Evolutionary conservation across 2,888 invertebrate species (phyloP).

Genomic region (Zelleria hepariella): DNA sequence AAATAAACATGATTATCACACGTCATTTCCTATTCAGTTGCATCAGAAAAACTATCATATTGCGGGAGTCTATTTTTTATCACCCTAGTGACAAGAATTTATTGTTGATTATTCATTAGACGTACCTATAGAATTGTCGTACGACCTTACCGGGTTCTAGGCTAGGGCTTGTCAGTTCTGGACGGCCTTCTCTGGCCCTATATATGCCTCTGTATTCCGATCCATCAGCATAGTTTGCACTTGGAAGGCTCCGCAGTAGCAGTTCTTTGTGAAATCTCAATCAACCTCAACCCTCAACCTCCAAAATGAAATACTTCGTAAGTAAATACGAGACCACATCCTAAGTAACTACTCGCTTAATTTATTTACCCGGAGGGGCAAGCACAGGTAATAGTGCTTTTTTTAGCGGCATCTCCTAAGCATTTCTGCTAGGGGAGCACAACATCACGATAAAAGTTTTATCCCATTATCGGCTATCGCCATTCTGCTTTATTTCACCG

Average conservation of each 20-base stretch:
- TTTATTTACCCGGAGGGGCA: too few relatives aligned
- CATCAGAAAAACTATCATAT: background rate
- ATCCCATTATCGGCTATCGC: too few relatives aligned
- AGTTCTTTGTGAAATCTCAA: constrained; percentile 58
- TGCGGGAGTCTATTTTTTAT: background rate
- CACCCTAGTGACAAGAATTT: background rate
- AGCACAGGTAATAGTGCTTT: too few relatives aligned
- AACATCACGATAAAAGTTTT: too few relatives aligned
- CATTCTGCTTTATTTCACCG: too few relatives aligned
- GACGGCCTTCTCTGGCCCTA: constrained; percentile 51
- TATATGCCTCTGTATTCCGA: constrained; percentile 47
- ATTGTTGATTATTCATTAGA: background rate
- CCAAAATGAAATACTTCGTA: constrained; percentile 64
- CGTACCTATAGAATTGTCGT: constrained; percentile 16
- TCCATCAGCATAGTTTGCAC: constrained; percentile 54
- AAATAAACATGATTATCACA: background rate
- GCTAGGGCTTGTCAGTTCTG: constrained; percentile 26
- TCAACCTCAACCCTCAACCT: constrained; percentile 18
- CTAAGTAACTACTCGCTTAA: too few relatives aligned
- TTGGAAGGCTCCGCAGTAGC: constrained; percentile 50
- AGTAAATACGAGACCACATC: too few relatives aligned
- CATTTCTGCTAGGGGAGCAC: too few relatives aligned
- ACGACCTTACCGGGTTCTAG: constrained; percentile 47
- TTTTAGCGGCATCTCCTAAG: too few relatives aligned
- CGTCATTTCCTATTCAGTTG: background rate